Evolutionary conservation across 2,113 vertebrate genomes (phyloP), one percentile per base, ranked within the genome.

Genomic region (Alces alces): DNA sequence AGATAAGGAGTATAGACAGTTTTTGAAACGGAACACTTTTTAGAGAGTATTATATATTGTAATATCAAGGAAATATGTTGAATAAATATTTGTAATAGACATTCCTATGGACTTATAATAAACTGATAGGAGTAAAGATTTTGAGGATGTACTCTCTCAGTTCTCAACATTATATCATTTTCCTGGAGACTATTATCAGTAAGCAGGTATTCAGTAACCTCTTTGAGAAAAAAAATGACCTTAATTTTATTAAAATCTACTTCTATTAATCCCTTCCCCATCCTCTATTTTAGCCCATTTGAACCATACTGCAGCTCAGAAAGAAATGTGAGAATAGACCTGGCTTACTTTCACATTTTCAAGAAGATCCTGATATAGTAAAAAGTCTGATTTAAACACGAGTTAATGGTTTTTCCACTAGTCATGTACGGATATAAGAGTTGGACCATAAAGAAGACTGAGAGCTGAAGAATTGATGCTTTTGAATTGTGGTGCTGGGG

Each of bases 321-420:
- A 96, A 94, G 36, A 89, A 89, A 92, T 54, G 76, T 21, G 23
- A 93, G 39, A 86, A 94, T 30, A 7, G 3, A 78, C n/a, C 23
- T 94, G 66, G 45, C 82, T 93, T 52, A 36, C 9, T 55, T 61
- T 50, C 50, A 93, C 30, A 50, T 85, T 91, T 82, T 94, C 8
- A 88, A 36, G 85, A 94, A 95, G 28, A 92, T 39, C 5, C 1
- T 23, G 28, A 30, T 54, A 90, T 0, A 60, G 50, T 79, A 79
- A 79, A 92, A 95, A 89, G 16, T 83, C 78, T 92, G 85, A 92
- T 78, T 94, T 95, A 57, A 94, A 92, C 28, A 92, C 27, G 10
- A 94, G 78, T 58, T 86, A 82, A 76, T 76, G 70, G 39, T 76
- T 43, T 76, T 76, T 43, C 39, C 39, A 43, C 12, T 43, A 76